Percentiles rank a stretch among this genome's conserved stretches.
Evolutionary conservation across 2,797 vertebrate genomes (phyloP).

Genomic region (Pitangus sulphuratus): DNA sequence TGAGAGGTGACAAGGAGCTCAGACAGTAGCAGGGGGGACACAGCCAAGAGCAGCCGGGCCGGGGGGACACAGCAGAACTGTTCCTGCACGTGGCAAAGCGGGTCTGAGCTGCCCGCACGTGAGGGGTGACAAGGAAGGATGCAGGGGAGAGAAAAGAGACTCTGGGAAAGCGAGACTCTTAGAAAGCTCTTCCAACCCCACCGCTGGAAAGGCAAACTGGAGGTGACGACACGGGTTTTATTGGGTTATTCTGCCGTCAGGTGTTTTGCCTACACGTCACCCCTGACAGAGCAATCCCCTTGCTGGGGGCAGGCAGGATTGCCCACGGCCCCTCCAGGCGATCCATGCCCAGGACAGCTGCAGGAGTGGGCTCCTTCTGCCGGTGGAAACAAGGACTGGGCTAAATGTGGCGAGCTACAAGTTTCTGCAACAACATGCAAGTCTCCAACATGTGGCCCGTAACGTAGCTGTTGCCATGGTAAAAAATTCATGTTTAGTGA

Average conservation of each 20-base stretch:
- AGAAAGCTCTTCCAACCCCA: not conserved
- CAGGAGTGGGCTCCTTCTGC: slow-evolving; percentile 61
- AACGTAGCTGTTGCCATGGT: slow-evolving; percentile 81
- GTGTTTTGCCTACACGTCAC: not conserved
- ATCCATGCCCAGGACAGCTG: not conserved
- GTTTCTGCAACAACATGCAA: slow-evolving; percentile 71
- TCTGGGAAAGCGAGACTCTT: not conserved
- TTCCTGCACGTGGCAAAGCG: fast-evolving
- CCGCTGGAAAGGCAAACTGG: not conserved
- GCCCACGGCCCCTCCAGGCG: not conserved
- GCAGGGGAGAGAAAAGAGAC: not conserved
- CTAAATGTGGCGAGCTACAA: slow-evolving; percentile 70
- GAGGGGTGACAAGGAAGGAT: fast-evolving
- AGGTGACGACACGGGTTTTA: fast-evolving
- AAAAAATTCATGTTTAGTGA: slow-evolving; percentile 80
- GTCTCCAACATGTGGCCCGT: slow-evolving; percentile 74
- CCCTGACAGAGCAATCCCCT: not conserved
- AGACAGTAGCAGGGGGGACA: not conserved
- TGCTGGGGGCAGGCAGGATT: not conserved
- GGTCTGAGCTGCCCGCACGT: not conserved
- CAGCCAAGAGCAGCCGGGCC: fast-evolving
- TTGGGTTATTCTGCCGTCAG: not conserved
- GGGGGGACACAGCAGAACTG: not conserved
- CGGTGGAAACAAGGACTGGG: slow-evolving; percentile 69
- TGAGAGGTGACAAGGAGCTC: slow-evolving; percentile 19